phyloP scores from a whole-genome alignment of 2,797 vertebrate genomes.

The Rousettus madagascariensis region DNA sequence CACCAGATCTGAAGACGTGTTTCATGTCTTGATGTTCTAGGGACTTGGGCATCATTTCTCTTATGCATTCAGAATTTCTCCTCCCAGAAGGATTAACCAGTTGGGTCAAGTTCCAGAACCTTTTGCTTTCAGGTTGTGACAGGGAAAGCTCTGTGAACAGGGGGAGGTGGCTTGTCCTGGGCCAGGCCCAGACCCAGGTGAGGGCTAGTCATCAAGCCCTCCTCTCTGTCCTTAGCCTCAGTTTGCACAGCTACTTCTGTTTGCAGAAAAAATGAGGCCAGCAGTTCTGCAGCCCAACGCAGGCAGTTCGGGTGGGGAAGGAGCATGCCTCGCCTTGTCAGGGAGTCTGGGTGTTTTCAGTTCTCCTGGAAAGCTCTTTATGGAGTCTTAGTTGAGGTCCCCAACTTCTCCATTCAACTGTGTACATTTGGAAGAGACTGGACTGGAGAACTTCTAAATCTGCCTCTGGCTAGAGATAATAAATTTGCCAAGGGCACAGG shows the following conservation, averaged over 20 bases:
- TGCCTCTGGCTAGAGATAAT: not conserved
- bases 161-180: not conserved
- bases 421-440: not conserved
- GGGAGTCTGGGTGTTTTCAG: not conserved
- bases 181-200: not conserved
- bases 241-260: not conserved
- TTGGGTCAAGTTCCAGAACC: not conserved
- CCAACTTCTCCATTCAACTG: not conserved
- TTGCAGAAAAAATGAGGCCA: not conserved
- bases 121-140: not conserved
- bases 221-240: not conserved
- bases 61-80: not conserved
- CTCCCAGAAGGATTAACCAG: not conserved
- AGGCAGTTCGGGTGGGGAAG: not conserved
- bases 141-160: not conserved
- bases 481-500: not conserved
- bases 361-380: not conserved
- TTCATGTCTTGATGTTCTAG: not conserved
- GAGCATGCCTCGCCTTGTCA: not conserved
- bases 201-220: not conserved
- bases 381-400: not conserved
- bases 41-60: not conserved
- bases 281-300: fast-evolving
- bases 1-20: not conserved
- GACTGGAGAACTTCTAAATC: not conserved